These are phyloP conservation scores for Otolemur garnettii DNA, from an alignment of 2,113 vertebrate species.

Conservation along the genomic window DNA sequence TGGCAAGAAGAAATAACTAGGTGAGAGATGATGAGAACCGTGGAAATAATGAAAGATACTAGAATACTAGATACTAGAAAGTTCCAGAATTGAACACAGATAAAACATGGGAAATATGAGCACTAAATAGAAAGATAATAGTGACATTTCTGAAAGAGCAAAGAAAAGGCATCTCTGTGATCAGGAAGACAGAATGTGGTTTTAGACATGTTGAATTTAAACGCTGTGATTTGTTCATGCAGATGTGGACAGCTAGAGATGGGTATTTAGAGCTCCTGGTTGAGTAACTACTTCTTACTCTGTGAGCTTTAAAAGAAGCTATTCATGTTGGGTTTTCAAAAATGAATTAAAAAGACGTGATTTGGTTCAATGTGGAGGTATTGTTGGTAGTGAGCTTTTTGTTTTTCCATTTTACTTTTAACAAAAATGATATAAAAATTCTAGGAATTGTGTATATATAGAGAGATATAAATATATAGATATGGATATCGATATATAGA, in stretches of 20 bases:
- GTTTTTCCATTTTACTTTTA: not conserved
- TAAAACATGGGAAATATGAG: not conserved
- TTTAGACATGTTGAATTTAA: not conserved
- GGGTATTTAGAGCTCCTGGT: not conserved
- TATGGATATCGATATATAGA: not conserved
- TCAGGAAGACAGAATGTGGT: not conserved
- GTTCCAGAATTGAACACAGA: not conserved
- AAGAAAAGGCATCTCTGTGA: not conserved
- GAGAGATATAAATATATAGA: no score
- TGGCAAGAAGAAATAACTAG: not conserved
- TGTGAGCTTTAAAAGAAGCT: not conserved
- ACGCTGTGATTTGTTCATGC: not conserved
- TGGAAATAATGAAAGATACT: not conserved
- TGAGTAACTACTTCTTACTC: slow-evolving; percentile 37
- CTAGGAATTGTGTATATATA: not conserved
- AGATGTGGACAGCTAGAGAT: not conserved
- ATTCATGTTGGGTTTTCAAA: not conserved
- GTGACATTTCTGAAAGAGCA: not conserved
- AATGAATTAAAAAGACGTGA: not conserved
- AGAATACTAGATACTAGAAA: not conserved
- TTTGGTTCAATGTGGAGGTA: not conserved
- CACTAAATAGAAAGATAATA: not conserved
- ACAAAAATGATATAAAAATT: not conserved
- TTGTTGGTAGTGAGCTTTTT: not conserved
- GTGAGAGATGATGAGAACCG: not conserved